phyloP scores from a whole-genome alignment of 2,113 vertebrate species.

The Pterocles burchelli region DNA sequence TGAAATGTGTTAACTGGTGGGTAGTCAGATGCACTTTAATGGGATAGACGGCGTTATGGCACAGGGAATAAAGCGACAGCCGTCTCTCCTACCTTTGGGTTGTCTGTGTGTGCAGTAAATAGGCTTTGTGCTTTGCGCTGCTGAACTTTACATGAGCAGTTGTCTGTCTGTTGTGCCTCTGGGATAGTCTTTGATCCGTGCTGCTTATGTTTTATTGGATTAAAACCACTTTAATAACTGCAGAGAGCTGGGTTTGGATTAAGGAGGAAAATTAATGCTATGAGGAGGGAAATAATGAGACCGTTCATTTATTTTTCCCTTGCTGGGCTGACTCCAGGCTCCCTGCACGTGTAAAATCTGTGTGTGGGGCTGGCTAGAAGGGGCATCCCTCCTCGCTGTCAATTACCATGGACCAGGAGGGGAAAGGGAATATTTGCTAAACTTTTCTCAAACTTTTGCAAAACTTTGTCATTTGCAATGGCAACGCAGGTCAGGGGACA shows the following conservation, averaged over 20 bases:
- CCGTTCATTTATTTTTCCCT: neutral
- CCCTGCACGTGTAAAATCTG: accelerated
- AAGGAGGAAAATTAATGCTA: neutral
- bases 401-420: accelerated
- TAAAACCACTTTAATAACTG: slow-evolving; percentile 35
- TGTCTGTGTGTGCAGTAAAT: neutral
- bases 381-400: neutral
- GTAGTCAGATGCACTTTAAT: neutral
- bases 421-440: accelerated
- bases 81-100: neutral
- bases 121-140: neutral
- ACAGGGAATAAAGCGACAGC: neutral
- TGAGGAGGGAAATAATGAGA: neutral
- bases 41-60: accelerated
- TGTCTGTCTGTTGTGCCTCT: neutral
- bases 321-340: neutral
- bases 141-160: neutral
- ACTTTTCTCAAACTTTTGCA: neutral
- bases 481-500: accelerated
- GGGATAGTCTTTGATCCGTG: slow-evolving; percentile 57
- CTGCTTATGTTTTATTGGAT: slow-evolving; percentile 44
- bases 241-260: neutral
- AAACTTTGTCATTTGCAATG: accelerated
- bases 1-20: neutral
- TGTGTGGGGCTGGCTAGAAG: accelerated